Evolutionary conservation across 2,888 invertebrate genomes (phyloP).

Genomic region (Callyntrura sp.): DNA sequence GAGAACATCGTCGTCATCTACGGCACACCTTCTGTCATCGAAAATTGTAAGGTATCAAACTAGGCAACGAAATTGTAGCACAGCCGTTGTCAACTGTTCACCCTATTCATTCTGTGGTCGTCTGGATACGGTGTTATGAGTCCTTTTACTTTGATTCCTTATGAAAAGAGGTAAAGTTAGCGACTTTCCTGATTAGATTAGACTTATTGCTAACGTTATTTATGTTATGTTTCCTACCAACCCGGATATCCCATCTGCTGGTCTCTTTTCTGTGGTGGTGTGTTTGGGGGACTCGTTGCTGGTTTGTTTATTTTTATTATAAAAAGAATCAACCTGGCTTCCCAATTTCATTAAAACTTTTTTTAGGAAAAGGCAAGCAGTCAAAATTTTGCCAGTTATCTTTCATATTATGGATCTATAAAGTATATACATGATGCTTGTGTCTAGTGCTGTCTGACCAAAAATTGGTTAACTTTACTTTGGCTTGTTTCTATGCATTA

Average conservation of each 20-base stretch:
- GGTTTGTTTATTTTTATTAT: slow-evolving; percentile 49
- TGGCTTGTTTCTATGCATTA: not conserved
- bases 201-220: slow-evolving; percentile 53
- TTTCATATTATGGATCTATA: too few relatives aligned
- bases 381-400: slow-evolving; percentile 37
- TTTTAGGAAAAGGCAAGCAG: not conserved
- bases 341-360: slow-evolving; percentile 48
- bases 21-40: too few relatives aligned
- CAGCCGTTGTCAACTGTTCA: not conserved
- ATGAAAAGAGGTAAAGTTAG: slow-evolving; percentile 41
- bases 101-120: not conserved
- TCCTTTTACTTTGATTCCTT: slow-evolving; percentile 7
- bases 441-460: too few relatives aligned
- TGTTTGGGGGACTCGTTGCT: not conserved
- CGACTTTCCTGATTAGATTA: slow-evolving; percentile 62
- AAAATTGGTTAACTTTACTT: not conserved
- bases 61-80: not conserved
- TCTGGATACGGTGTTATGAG: not conserved
- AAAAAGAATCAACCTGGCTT: slow-evolving; percentile 39
- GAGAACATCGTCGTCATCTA: not conserved
- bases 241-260: not conserved
- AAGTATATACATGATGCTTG: too few relatives aligned
- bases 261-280: not conserved
- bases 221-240: not conserved
- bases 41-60: too few relatives aligned